Evolutionary conservation across 2,888 invertebrate genomes (phyloP).

Genomic region (Machimus atricapillus): DNA sequence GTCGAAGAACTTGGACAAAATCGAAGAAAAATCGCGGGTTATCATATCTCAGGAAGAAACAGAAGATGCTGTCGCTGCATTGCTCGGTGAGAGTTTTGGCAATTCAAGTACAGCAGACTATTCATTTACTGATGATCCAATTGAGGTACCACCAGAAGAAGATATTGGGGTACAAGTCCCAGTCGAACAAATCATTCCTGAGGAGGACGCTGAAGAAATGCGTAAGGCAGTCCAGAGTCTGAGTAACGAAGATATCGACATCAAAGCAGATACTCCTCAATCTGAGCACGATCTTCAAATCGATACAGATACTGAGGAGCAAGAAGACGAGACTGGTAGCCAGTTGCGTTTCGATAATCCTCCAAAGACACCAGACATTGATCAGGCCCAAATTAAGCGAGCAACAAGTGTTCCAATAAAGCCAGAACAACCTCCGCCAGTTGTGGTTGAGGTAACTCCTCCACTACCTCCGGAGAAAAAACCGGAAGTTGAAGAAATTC

Average conservation of each 20-base stretch:
- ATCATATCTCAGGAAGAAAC: slow-evolving; percentile 92
- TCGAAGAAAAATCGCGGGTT: slow-evolving; percentile 80
- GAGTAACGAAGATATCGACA: slow-evolving; percentile 73
- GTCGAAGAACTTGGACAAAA: slow-evolving; percentile 65
- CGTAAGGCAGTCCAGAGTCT: slow-evolving; percentile 83
- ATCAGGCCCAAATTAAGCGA: slow-evolving; percentile 59
- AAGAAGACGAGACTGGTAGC: slow-evolving; percentile 66
- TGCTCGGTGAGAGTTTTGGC: slow-evolving; percentile 86
- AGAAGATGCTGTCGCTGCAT: slow-evolving; percentile 88
- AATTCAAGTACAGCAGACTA: slow-evolving; percentile 67
- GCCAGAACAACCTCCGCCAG: background rate
- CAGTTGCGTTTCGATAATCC: slow-evolving; percentile 61
- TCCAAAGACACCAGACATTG: slow-evolving; percentile 64
- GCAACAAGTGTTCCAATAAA: slow-evolving; percentile 27
- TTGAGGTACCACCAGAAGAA: slow-evolving; percentile 58
- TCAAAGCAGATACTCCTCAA: slow-evolving; percentile 84
- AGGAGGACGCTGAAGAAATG: slow-evolving; percentile 83
- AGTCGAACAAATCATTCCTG: slow-evolving; percentile 64
- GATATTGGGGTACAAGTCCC: slow-evolving; percentile 64
- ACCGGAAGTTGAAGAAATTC: background rate
- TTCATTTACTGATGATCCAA: slow-evolving; percentile 55
- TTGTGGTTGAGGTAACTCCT: background rate
- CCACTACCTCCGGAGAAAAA: background rate
- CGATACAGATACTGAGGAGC: slow-evolving; percentile 85
- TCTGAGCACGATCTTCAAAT: slow-evolving; percentile 85